Percentiles rank a stretch among this genome's conserved stretches.
Conservation (phyloP, 2,888 invertebrate genomes). For the Cepaea hortensis region DNA sequence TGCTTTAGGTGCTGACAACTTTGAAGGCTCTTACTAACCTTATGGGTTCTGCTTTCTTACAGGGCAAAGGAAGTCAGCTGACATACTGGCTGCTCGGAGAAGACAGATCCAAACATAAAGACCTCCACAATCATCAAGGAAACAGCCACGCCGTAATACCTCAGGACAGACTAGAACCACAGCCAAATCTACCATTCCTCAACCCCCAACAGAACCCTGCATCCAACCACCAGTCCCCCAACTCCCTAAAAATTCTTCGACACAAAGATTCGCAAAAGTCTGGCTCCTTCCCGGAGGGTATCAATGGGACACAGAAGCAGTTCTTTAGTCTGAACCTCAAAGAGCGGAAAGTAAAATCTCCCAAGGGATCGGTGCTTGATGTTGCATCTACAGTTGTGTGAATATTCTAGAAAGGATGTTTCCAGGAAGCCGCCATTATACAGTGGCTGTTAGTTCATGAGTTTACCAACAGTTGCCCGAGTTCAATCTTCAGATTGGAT, state of each 20-base stretch:
- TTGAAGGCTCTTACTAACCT: no score
- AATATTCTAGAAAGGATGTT: background rate
- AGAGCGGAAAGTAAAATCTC: slow-evolving; percentile 21
- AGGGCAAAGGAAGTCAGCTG: slow-evolving; percentile 77
- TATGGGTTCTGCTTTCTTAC: background rate
- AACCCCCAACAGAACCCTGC: background rate
- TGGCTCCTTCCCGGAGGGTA: slow-evolving; percentile 45
- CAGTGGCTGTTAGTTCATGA: no score
- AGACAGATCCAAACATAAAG: slow-evolving; percentile 53
- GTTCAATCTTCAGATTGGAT: no score
- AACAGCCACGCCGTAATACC: slow-evolving; percentile 8
- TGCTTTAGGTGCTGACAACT: no score
- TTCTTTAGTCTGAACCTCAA: slow-evolving; percentile 32
- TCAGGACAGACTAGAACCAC: background rate
- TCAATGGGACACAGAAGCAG: slow-evolving; percentile 43
- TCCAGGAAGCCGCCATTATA: no score
- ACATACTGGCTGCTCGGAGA: slow-evolving; percentile 76
- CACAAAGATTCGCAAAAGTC: slow-evolving; percentile 29
- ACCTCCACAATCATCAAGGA: slow-evolving; percentile 31
- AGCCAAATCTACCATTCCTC: background rate
- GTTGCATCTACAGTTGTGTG: background rate
- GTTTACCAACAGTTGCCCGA: no score
- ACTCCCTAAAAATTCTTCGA: background rate
- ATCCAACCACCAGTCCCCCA: slow-evolving; percentile 22
- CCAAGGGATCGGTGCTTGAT: slow-evolving; percentile 18